Percentiles rank a stretch among this genome's conserved stretches.
phyloP scores from a whole-genome alignment of 2,797 vertebrate genomes.

The Acanthopagrus latus region DNA sequence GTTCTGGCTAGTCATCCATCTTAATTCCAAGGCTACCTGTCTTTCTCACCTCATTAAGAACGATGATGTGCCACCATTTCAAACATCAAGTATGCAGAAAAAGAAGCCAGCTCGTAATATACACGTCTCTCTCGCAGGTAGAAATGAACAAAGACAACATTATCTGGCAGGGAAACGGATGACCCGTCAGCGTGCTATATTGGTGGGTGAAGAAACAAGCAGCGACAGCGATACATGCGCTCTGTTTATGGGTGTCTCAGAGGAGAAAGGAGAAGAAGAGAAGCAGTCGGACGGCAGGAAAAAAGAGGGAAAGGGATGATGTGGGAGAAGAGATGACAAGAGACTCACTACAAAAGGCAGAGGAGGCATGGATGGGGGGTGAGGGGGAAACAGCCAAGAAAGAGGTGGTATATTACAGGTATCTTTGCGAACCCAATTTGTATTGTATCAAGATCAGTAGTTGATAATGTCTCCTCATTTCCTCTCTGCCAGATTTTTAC shows the following conservation, averaged over 20 bases:
- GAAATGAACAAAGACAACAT: slow-evolving; percentile 72
- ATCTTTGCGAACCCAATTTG: slow-evolving; percentile 74
- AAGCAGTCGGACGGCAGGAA: slow-evolving; percentile 26
- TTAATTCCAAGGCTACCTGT: slow-evolving; percentile 12
- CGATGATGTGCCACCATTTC: slow-evolving; percentile 27
- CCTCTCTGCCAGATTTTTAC: slow-evolving; percentile 68
- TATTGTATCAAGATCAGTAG: slow-evolving; percentile 67
- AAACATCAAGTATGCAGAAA: slow-evolving; percentile 31
- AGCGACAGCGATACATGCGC: slow-evolving; percentile 61
- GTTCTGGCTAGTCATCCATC: slow-evolving; percentile 34
- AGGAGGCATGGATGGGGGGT: not conserved
- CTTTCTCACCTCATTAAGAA: slow-evolving; percentile 37
- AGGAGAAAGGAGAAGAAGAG: slow-evolving; percentile 22
- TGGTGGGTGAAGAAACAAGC: slow-evolving; percentile 66
- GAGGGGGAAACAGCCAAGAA: not conserved
- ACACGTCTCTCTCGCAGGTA: slow-evolving; percentile 53
- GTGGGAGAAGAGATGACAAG: slow-evolving; percentile 36
- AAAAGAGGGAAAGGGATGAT: not conserved
- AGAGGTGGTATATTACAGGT: slow-evolving; percentile 53
- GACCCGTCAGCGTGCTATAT: slow-evolving; percentile 60
- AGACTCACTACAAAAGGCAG: slow-evolving; percentile 48
- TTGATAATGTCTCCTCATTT: slow-evolving; percentile 77
- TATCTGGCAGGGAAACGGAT: slow-evolving; percentile 63
- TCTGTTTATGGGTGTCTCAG: slow-evolving; percentile 63
- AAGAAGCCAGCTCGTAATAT: slow-evolving; percentile 31